phyloP scores from a whole-genome alignment of 2,113 vertebrate species.

The Aegypius monachus region DNA sequence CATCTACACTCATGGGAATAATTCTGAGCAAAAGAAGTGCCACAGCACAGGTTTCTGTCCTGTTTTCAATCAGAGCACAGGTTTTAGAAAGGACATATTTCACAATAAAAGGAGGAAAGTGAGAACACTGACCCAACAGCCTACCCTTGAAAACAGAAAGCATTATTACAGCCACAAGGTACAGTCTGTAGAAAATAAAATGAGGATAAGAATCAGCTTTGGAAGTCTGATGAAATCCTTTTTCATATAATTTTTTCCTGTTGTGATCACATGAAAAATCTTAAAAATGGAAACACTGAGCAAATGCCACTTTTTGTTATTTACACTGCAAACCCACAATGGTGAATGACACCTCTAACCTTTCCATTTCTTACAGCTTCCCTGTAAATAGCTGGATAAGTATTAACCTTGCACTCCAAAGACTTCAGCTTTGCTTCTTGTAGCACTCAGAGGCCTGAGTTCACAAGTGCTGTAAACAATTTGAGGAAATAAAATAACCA shows the following conservation, averaged over 20 bases:
- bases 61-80: neutral
- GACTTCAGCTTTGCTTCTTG: neutral
- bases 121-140: neutral
- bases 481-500: neutral
- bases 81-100: constrained; percentile 41
- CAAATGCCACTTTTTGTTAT: constrained; percentile 44
- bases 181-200: neutral
- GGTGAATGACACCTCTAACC: constrained; percentile 18
- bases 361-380: constrained; percentile 2
- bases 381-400: neutral
- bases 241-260: neutral
- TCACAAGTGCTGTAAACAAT: neutral
- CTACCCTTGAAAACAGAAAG: constrained; percentile 7
- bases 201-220: constrained; percentile 3
- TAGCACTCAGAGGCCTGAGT: neutral
- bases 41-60: neutral
- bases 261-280: neutral
- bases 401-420: neutral
- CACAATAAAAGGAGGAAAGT: neutral
- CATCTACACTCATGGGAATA: neutral
- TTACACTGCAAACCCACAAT: constrained; percentile 2
- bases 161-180: neutral
- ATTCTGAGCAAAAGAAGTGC: neutral
- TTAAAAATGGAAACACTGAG: neutral
- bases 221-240: neutral